Conservation (phyloP, 2,797 vertebrate genomes). For the Phalloptychus januarius region DNA sequence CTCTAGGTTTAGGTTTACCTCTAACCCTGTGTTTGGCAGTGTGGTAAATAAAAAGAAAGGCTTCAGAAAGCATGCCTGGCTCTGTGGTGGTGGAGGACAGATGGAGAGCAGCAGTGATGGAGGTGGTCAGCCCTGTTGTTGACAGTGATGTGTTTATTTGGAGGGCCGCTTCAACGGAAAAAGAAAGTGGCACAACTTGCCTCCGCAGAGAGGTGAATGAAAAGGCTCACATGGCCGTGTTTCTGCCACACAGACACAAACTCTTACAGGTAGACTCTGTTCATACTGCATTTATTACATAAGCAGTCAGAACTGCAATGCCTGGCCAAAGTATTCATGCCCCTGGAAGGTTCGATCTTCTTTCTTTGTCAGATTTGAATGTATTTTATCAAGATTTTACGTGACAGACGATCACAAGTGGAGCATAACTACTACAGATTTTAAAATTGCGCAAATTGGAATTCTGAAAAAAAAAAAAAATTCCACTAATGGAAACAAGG, state of each 20-base stretch:
- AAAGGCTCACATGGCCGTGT: neutral
- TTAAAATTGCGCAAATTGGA: too few species aligned
- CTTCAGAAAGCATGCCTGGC: conserved; percentile 6
- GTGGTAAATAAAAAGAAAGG: neutral
- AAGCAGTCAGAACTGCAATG: neutral
- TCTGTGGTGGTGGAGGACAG: conserved; percentile 7
- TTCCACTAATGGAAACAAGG: too few species aligned
- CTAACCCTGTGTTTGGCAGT: neutral
- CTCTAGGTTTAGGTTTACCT: neutral
- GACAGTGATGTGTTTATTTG: conserved; percentile 31
- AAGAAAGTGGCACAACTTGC: conserved; percentile 6
- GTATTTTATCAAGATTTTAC: neutral
- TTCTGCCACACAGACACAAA: neutral
- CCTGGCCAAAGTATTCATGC: neutral
- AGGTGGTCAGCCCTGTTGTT: conserved; percentile 32
- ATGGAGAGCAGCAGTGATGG: conserved; percentile 46
- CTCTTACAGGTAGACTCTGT: neutral
- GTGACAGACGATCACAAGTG: too few species aligned
- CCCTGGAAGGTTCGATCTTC: neutral
- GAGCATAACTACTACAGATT: too few species aligned
- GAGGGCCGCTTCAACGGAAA: conserved; percentile 3
- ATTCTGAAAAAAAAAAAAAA: too few species aligned
- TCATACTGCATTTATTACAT: neutral
- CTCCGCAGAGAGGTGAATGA: conserved; percentile 4
- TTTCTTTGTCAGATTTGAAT: neutral